Conservation (phyloP, 2,888 invertebrate genomes). For the Xanthorhoe spadicearia region DNA sequence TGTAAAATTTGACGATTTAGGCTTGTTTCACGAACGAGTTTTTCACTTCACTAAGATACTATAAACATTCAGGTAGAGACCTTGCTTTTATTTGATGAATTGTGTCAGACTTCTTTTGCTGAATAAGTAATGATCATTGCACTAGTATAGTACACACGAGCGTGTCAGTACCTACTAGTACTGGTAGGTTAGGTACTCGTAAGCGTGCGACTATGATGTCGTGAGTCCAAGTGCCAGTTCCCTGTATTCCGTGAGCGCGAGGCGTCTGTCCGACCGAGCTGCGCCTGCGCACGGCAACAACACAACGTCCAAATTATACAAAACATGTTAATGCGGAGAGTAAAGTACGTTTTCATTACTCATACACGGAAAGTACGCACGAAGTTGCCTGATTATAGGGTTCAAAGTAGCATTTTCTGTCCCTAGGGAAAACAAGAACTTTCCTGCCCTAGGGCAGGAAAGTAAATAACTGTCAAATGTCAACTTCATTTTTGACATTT, state of each 20-base stretch:
- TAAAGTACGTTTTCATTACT: slow-evolving; percentile 25
- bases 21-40: not conserved
- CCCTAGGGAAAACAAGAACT: too few relatives aligned
- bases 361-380: too few relatives aligned
- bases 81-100: not conserved
- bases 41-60: not conserved
- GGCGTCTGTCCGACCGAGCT: not conserved
- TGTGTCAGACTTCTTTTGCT: not conserved
- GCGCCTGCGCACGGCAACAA: not conserved
- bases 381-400: too few relatives aligned
- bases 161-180: too few relatives aligned
- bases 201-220: too few relatives aligned
- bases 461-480: too few relatives aligned
- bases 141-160: not conserved
- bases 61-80: not conserved
- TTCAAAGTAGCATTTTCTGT: too few relatives aligned
- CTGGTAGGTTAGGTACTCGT: too few relatives aligned
- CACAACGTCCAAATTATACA: slow-evolving; percentile 20
- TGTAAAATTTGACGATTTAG: not conserved
- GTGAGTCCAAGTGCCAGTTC: too few relatives aligned
- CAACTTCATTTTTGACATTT: too few relatives aligned
- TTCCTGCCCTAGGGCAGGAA: too few relatives aligned
- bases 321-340: slow-evolving; percentile 27
- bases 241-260: not conserved
- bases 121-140: not conserved